phyloP scores from a whole-genome alignment of 1,140 invertebrate genomes.

The Bombus confusus region DNA sequence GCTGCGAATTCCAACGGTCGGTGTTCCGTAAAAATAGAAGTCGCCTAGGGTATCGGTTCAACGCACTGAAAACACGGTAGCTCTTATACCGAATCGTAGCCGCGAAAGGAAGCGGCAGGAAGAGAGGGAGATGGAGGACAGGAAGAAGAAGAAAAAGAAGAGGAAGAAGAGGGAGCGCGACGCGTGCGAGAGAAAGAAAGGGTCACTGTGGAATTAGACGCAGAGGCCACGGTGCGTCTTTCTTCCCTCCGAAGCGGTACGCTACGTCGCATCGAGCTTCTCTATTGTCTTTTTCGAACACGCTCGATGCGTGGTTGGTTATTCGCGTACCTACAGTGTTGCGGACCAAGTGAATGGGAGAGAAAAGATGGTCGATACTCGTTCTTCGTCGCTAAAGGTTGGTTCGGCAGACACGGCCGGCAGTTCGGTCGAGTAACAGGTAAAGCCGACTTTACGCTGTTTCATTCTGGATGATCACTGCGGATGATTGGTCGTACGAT shows the following conservation, averaged over 20 bases:
- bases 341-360: slow-evolving; percentile 70
- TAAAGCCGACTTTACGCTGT: no score
- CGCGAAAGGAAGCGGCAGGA: not conserved
- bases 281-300: not conserved
- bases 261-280: not conserved
- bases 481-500: no score
- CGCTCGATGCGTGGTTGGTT: not conserved
- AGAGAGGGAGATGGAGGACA: not conserved
- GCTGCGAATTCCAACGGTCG: not conserved
- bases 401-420: no score
- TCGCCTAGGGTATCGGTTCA: slow-evolving; percentile 13
- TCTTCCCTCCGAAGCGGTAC: not conserved
- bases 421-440: no score
- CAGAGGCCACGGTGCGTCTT: not conserved
- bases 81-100: not conserved
- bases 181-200: not conserved
- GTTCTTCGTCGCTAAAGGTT: not conserved
- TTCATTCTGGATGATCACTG: no score
- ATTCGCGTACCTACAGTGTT: slow-evolving; percentile 13
- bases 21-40: not conserved
- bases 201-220: not conserved
- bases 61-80: not conserved
- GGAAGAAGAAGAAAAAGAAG: not conserved
- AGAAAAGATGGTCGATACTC: slow-evolving; percentile 74
- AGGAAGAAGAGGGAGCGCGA: not conserved